Evolutionary conservation across 2,113 vertebrate genomes (phyloP).

Genomic region (Alaudala cheleensis): DNA sequence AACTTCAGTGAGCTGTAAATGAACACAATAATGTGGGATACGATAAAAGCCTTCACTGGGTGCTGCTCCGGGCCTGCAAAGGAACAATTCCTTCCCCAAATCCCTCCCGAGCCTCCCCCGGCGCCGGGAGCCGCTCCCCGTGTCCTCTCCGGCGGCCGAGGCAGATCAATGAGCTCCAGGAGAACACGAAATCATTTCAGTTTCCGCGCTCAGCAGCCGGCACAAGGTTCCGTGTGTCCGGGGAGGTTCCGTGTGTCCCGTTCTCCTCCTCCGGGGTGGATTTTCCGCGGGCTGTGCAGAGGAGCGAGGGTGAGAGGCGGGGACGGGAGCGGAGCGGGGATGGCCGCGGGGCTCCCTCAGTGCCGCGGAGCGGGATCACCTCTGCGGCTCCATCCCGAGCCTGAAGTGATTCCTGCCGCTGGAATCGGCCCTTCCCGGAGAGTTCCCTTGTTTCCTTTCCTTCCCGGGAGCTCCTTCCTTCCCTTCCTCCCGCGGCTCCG

Average conservation of each 20-base stretch:
- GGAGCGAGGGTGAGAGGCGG: rapidly evolving
- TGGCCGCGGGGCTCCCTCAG: too few relatives aligned
- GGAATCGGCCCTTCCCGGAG: too few relatives aligned
- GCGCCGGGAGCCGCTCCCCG: not conserved
- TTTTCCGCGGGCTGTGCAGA: rapidly evolving
- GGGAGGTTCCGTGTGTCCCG: rapidly evolving
- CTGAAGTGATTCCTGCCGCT: not conserved
- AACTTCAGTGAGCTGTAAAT: not conserved
- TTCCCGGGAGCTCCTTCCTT: too few relatives aligned
- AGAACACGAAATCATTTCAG: rapidly evolving
- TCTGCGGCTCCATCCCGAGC: not conserved
- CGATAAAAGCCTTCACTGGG: not conserved
- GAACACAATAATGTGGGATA: not conserved
- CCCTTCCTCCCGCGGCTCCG: not conserved
- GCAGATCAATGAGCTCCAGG: rapidly evolving
- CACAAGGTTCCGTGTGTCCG: rapidly evolving
- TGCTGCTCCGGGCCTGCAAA: not conserved
- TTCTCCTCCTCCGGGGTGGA: too few relatives aligned
- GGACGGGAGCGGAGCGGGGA: not conserved
- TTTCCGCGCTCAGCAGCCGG: rapidly evolving
- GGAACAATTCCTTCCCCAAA: not conserved
- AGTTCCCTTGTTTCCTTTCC: too few relatives aligned
- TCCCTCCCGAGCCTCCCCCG: not conserved
- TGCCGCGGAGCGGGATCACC: too few relatives aligned
- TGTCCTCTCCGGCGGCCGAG: not conserved